Evolutionary conservation across 2,113 vertebrate species (phyloP), one percentile per base, ranked within the genome.

Genomic region (Candoia aspera): DNA sequence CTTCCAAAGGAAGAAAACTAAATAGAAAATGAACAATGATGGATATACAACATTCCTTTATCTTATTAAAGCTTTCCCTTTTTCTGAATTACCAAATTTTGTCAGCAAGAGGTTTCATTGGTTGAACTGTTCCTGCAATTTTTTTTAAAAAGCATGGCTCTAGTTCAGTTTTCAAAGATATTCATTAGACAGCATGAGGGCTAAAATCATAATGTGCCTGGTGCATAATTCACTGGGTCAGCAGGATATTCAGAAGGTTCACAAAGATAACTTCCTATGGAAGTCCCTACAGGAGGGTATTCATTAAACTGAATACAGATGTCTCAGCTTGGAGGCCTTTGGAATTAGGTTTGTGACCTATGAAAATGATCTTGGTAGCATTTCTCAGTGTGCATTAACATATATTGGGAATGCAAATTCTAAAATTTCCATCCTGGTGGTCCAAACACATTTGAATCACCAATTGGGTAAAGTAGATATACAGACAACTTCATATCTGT

Each of bases 111-210:
- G 73, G 58, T 73, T 79, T 46, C 49, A 58, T 46, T 92, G 49
- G n/a, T 64, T 46, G 37, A 55, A 68, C 59, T 86, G 86, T 86
- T 89, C 89, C 79, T 73, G 86, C 46, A 26, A 84, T 93, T 91
- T 93, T 93, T 91, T 11, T n/a, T n/a, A 68, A 68, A 88, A 88
- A 64, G 60, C 29, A 73, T 55, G 53, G 59, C 88, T 91, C 26
- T 86, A 59, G 55, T 84, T 57, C 26, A 84, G 55, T 87, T 88
- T 84, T 60, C 84, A 88, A 88, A 84, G 49, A 88, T 54, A 62
- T 91, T 91, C 49, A 88, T 88, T 93, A 84, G 57, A 84, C 92
- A 91, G 46, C 86, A 84, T 91, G 33, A 57, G 57, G 42, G 54
- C 84, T 58, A 86, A 68, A 68, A 54, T 42, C n/a, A 87, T 55